phyloP scores from a whole-genome alignment of 2,888 invertebrate species.

The Caenorhabditis parvicauda region DNA sequence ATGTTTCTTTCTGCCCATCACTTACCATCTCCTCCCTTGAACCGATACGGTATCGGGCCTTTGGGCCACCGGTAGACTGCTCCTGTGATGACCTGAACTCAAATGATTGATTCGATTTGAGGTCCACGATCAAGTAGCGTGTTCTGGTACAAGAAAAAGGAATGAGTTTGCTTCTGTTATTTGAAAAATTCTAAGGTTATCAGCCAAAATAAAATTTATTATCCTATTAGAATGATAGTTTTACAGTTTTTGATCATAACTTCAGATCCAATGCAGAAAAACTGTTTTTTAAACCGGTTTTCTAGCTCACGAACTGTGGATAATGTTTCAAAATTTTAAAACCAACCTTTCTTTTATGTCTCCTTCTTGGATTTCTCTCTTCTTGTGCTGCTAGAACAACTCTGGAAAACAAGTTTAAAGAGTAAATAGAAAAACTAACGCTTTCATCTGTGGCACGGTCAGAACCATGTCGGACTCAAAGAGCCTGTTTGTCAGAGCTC shows the following conservation, averaged over 20 bases:
- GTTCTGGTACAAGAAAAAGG: neutral
- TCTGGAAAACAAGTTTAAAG: conserved; percentile 10
- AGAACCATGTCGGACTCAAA: conserved; percentile 59
- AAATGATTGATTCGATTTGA: neutral
- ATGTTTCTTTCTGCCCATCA: neutral
- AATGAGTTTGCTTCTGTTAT: too few relatives aligned
- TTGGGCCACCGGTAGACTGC: conserved; percentile 56
- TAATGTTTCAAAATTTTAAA: too few relatives aligned
- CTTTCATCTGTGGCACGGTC: conserved; percentile 53
- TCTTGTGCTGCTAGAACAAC: conserved; percentile 33
- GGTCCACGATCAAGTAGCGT: neutral
- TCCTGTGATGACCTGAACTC: conserved; percentile 56
- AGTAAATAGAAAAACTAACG: conserved; percentile 9
- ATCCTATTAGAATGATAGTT: too few relatives aligned
- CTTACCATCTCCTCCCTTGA: conserved; percentile 53
- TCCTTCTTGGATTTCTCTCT: conserved; percentile 16
- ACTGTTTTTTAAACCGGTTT: too few relatives aligned
- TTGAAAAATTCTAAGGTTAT: too few relatives aligned
- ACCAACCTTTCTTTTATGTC: conserved; percentile 22
- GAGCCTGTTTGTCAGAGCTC: conserved; percentile 52
- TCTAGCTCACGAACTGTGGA: too few relatives aligned
- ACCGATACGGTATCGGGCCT: conserved; percentile 51
- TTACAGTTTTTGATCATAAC: too few relatives aligned
- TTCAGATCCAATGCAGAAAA: too few relatives aligned
- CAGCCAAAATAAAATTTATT: too few relatives aligned